Conservation (phyloP, 2,113 vertebrate species). For the Nestor notabilis region DNA sequence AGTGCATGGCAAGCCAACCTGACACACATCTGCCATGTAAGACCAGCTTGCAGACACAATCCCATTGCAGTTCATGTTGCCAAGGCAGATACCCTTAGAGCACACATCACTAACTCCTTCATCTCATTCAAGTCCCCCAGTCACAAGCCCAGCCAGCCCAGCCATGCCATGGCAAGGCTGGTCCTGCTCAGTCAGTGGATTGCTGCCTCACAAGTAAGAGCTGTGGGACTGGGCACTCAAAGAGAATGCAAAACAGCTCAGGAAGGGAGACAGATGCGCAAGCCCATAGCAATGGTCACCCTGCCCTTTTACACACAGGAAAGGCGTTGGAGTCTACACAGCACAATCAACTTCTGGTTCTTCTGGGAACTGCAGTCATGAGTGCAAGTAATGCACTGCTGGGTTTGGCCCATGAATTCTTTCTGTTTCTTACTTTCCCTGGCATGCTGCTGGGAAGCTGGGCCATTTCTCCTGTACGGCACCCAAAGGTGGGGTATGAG, state of each 20-base stretch:
- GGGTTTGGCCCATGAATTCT: neutral
- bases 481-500: no score
- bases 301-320: neutral
- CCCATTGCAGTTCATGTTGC: rapidly evolving
- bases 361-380: neutral
- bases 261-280: neutral
- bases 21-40: rapidly evolving
- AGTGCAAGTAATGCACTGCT: no score
- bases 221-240: rapidly evolving
- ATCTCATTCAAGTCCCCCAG: no score
- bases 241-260: neutral
- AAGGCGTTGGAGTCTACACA: neutral
- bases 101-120: neutral
- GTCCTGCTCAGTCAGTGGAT: neutral
- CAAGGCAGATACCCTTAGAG: no score
- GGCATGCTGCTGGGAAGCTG: neutral
- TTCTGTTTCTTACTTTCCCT: neutral
- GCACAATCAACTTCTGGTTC: neutral
- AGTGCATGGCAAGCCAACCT: no score
- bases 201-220: rapidly evolving
- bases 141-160: neutral
- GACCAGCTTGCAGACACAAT: neutral
- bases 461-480: neutral
- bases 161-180: rapidly evolving
- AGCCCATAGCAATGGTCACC: neutral